Evolutionary conservation across 53 echinoderm and acorn worm species (phyloP).

Genomic region (Henricia sp.): DNA sequence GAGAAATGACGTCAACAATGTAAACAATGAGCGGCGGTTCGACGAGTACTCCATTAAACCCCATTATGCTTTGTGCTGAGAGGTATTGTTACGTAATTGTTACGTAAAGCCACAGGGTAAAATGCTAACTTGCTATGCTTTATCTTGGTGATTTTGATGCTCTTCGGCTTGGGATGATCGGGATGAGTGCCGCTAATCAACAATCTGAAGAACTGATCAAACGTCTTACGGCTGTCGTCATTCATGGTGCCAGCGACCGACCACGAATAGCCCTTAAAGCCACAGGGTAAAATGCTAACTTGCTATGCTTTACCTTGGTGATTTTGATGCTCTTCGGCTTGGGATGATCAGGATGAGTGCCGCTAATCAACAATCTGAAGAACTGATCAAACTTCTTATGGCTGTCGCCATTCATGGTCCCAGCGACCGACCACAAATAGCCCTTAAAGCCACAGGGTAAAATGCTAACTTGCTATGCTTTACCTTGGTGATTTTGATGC

Average conservation of each 20-base stretch:
- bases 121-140: too few species aligned
- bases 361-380: slow-evolving; percentile 89
- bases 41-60: too few species aligned
- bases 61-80: too few species aligned
- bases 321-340: slow-evolving; percentile 99
- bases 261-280: slow-evolving; percentile 87
- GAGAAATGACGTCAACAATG: too few species aligned
- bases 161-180: slow-evolving; percentile 95
- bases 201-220: slow-evolving; percentile 90
- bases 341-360: slow-evolving; percentile 88
- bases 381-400: slow-evolving; percentile 90
- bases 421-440: slow-evolving; percentile 85
- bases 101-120: too few species aligned
- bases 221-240: slow-evolving; percentile 82
- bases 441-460: too few species aligned
- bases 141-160: slow-evolving; percentile 98
- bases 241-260: slow-evolving; percentile 85
- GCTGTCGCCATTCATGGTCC: slow-evolving; percentile 85
- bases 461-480: too few species aligned
- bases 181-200: slow-evolving; percentile 91
- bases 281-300: too few species aligned
- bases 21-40: too few species aligned
- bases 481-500: slow-evolving; percentile 98
- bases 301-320: too few species aligned
- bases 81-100: too few species aligned